These are phyloP conservation scores for Antechinus flavipes DNA, from an alignment of 2,113 vertebrate genomes.

Conservation along the genomic window DNA sequence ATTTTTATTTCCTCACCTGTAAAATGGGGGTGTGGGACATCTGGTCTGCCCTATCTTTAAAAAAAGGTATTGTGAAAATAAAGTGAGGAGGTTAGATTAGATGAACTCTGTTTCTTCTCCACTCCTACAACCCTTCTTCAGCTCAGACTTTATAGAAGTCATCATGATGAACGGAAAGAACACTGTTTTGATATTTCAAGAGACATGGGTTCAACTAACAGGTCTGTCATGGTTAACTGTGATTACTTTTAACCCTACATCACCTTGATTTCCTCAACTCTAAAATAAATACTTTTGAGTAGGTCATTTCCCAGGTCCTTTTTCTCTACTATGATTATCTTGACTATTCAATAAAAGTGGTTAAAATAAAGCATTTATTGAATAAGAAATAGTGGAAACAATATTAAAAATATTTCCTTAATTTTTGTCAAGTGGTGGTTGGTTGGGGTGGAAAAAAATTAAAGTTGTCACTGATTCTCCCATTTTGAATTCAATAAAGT, in stretches of 20 bases:
- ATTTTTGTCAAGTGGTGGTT: background rate
- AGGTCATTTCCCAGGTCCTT: background rate
- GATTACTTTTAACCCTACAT: background rate
- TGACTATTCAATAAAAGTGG: background rate
- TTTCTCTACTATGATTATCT: background rate
- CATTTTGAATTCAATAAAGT: slow-evolving; percentile 15
- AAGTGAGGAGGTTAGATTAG: background rate
- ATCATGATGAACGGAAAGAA: background rate
- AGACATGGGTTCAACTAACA: background rate
- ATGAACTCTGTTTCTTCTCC: background rate
- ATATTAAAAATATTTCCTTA: background rate
- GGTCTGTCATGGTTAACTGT: background rate
- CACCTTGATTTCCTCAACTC: background rate
- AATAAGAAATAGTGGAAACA: slow-evolving; percentile 35
- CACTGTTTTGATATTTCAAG: background rate
- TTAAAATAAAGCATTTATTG: background rate
- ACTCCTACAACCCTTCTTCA: background rate
- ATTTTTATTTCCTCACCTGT: background rate
- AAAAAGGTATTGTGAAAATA: background rate
- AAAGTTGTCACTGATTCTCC: background rate
- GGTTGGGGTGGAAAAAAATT: background rate
- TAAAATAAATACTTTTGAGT: background rate
- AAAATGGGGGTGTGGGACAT: background rate
- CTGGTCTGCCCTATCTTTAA: background rate
- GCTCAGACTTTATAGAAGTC: background rate